Conservation (phyloP, 1,140 invertebrate genomes). For the Drosophila seguyi region DNA sequence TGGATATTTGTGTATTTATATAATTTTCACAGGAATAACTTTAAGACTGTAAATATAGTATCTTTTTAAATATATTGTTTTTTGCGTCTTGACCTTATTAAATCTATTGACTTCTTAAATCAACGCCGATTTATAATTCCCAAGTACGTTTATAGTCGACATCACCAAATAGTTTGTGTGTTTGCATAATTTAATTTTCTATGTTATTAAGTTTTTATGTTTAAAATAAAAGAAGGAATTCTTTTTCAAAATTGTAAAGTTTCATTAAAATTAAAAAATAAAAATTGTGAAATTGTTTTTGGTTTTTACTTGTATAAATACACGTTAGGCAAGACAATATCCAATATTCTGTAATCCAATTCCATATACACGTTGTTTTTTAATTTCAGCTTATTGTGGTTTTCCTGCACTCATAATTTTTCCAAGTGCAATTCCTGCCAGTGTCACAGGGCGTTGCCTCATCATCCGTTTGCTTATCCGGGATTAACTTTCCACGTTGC, state of each 20-base stretch:
- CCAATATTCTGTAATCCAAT: accelerated
- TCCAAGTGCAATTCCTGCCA: slow-evolving; percentile 10
- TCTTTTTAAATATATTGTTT: background rate
- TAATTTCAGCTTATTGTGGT: background rate
- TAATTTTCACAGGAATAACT: background rate
- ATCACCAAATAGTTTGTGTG: too few relatives aligned
- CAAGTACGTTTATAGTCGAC: too few relatives aligned
- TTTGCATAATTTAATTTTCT: too few relatives aligned
- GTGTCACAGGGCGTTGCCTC: slow-evolving; percentile 68
- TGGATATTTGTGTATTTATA: background rate
- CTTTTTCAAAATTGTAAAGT: too few relatives aligned
- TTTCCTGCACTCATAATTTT: background rate
- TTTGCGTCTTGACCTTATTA: background rate
- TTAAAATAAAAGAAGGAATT: too few relatives aligned
- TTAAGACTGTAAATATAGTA: background rate
- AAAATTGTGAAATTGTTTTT: too few relatives aligned
- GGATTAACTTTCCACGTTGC: slow-evolving; percentile 69
- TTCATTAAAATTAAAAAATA: too few relatives aligned
- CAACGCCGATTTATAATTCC: background rate
- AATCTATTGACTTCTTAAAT: too few relatives aligned
- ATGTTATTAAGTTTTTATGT: too few relatives aligned
- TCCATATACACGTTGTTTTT: too few relatives aligned
- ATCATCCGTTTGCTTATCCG: slow-evolving; percentile 62
- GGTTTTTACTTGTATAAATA: too few relatives aligned
- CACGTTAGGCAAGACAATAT: too few relatives aligned